Base-by-base conservation (phyloP, 1,140 invertebrate genomes). In the Calycopis cecrops region DNA sequence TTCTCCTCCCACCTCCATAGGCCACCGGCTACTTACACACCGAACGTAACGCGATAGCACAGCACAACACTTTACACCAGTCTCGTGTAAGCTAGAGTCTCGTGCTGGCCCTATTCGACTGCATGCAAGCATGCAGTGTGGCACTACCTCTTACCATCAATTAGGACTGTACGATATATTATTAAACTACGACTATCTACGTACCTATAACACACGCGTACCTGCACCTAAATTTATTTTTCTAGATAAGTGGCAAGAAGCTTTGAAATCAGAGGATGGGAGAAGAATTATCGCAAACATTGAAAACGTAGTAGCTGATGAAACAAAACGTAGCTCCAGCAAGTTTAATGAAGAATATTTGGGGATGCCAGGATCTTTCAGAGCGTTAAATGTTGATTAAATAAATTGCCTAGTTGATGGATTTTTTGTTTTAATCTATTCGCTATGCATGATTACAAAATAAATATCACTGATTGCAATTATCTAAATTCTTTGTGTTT, bases 351-450 rank as follows among this genome's bases (percentile, higher is more conserved):
- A 76, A 53, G 65, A 71, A 33, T 69, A 73, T 28, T 62, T 63
- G 6, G 66, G 63, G 47, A 63, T 69, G 53, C 63, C 69, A 1
- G 72, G 70, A 3, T 67, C 69, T 14, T 78, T 78, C 33, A 78
- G 69, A 50, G 66, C 63, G 33, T 56, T 78, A 49, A 62, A 61
- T 34, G 58, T 78, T 9, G 75, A 78, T 55, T 78, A 67, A 63
- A 40, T 48, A 55, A 48, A 35, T 28, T n/a, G 21, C 11, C 1
- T 21, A 14, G 10, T n/a, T 42, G 44, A 42, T 54, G 44, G 38
- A 16, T 35, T 47, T 7, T 21, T 54, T 42, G 40, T 54, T 44
- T 54, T 42, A 28, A 1, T 9, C 34, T 44, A 11, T 17, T 47
- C 28, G n/a, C 17, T 47, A 47, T 48, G 35, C 40, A 55, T 35